Conservation (phyloP, 1,140 invertebrate species). For the Muscidifurax raptorellus region DNA sequence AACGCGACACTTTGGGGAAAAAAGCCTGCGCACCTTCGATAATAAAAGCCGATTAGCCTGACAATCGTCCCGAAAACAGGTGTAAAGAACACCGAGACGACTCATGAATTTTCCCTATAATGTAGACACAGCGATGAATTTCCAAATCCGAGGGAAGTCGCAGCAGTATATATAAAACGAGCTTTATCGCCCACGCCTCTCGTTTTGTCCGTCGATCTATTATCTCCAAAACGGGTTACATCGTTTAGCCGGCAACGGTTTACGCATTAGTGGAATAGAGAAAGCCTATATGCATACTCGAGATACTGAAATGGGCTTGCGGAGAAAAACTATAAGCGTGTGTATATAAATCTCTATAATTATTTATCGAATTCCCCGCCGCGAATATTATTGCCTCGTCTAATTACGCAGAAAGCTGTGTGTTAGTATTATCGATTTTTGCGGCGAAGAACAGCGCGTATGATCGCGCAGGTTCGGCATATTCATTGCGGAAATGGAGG, state of each 20-base stretch:
- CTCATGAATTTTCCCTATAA: neutral
- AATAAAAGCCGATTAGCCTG: neutral
- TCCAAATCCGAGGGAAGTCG: neutral
- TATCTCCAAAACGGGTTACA: neutral
- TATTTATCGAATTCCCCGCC: neutral
- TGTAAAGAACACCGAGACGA: neutral
- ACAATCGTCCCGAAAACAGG: conserved; percentile 4
- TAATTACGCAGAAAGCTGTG: too few relatives aligned
- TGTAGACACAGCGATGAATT: neutral
- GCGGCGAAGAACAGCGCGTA: neutral
- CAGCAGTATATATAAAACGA: neutral
- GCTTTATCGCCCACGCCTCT: neutral
- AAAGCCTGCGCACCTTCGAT: neutral
- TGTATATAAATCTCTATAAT: neutral
- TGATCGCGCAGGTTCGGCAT: too few relatives aligned
- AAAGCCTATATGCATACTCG: neutral
- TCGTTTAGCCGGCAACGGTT: neutral
- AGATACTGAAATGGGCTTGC: too few relatives aligned
- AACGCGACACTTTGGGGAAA: neutral
- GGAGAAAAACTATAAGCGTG: too few relatives aligned
- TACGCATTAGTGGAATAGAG: too few relatives aligned
- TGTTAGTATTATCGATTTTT: neutral
- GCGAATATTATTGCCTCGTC: too few relatives aligned
- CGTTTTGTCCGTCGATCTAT: neutral
- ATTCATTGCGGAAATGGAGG: neutral